Conservation (phyloP, 37 sponge, comb jelly and placozoan genomes). For the Diacarnus erythraeanus region DNA sequence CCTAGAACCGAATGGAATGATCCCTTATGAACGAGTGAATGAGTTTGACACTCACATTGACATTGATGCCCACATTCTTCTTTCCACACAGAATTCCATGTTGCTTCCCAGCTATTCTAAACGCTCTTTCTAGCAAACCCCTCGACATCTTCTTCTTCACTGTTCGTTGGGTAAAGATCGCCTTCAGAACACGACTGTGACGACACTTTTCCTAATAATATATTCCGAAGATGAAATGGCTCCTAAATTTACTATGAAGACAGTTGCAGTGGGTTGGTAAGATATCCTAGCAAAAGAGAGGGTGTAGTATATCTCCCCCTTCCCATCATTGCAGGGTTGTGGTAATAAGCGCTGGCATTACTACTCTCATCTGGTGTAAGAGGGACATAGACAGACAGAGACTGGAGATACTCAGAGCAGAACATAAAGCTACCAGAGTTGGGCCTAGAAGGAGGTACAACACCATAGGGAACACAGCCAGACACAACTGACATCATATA, state of each 20-base stretch:
- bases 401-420: conserved; percentile 24
- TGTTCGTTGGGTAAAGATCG: no score
- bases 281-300: conserved; percentile 13
- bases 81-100: no score
- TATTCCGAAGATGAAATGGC: no score
- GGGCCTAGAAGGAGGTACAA: not conserved
- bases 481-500: conserved; percentile 19
- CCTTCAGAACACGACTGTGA: no score
- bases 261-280: conserved; percentile 58
- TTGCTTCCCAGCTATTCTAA: not conserved
- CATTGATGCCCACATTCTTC: no score
- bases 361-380: conserved; percentile 37
- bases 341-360: conserved; percentile 28
- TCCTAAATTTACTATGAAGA: conserved; percentile 35
- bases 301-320: not conserved
- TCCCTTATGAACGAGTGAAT: no score
- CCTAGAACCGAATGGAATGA: no score
- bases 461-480: conserved; percentile 6
- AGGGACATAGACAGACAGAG: conserved; percentile 33
- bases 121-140: not conserved
- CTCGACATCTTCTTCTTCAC: no score
- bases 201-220: no score
- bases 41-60: no score
- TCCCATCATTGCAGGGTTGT: conserved; percentile 51
- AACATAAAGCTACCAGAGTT: conserved; percentile 8